Evolutionary conservation across 2,888 invertebrate genomes (phyloP).

Genomic region (Lithophane ornitopus): DNA sequence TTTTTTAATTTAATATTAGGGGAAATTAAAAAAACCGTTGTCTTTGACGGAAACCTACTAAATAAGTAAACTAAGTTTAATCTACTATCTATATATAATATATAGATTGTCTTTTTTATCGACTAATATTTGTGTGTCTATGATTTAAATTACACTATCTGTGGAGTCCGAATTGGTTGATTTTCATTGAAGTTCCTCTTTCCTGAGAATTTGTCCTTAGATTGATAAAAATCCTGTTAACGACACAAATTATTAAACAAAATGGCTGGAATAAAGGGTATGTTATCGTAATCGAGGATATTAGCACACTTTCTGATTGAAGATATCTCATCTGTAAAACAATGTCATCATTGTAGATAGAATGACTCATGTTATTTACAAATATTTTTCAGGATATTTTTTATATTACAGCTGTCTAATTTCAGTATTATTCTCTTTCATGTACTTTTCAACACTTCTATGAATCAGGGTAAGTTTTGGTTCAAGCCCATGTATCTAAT

Average conservation of each 20-base stretch:
- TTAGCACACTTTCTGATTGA: neutral
- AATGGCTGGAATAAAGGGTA: slow-evolving; percentile 90
- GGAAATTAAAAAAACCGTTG: neutral
- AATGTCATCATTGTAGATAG: slow-evolving; percentile 65
- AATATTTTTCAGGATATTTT: slow-evolving; percentile 68
- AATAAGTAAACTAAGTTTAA: neutral
- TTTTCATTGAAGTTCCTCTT: slow-evolving; percentile 37
- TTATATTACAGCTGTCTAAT: slow-evolving; percentile 51
- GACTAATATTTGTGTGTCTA: slow-evolving; percentile 24
- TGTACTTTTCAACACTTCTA: slow-evolving; percentile 69
- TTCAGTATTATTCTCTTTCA: slow-evolving; percentile 76
- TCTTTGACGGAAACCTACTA: neutral
- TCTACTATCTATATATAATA: no score
- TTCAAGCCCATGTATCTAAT: neutral
- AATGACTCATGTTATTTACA: slow-evolving; percentile 87
- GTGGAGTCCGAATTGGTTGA: slow-evolving; percentile 29
- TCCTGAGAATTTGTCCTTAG: slow-evolving; percentile 42
- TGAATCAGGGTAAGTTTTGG: slow-evolving; percentile 80
- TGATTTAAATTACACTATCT: slow-evolving; percentile 21
- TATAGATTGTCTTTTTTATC: neutral
- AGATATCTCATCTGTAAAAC: slow-evolving; percentile 23
- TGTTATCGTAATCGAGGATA: slow-evolving; percentile 11
- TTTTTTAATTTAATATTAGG: neutral
- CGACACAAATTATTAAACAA: slow-evolving; percentile 50
- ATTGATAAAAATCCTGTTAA: slow-evolving; percentile 41